Conservation (phyloP, 30 jellyfish, hydroid and myxozoan species). For the Pelagia noctiluca region DNA sequence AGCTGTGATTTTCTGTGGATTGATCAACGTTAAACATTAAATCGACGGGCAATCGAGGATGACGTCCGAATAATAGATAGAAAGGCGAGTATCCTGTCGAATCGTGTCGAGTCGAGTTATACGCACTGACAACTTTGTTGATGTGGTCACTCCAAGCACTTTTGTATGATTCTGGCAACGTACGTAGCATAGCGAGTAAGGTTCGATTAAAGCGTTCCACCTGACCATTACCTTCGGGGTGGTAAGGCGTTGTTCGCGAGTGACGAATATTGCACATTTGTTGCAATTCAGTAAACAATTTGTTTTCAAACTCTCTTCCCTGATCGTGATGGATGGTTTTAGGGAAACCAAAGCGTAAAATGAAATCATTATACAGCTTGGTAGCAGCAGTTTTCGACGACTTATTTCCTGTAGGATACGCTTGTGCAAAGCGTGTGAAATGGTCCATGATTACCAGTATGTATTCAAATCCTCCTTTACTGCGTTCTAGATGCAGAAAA, state of each 20-base stretch:
- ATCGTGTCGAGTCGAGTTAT: constrained; percentile 54
- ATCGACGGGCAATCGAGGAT: constrained; percentile 55
- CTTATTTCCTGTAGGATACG: constrained; percentile 51
- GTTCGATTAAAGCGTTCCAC: constrained; percentile 53
- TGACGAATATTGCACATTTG: constrained; percentile 31
- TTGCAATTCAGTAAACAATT: constrained; percentile 19
- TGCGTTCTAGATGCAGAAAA: constrained; percentile 48
- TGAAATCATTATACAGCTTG: constrained; percentile 59
- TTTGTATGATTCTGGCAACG: constrained; percentile 51
- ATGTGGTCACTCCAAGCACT: constrained; percentile 57
- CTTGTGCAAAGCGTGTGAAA: constrained; percentile 58
- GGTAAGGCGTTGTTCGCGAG: constrained; percentile 73
- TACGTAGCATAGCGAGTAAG: constrained; percentile 42
- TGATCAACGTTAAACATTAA: constrained; percentile 2
- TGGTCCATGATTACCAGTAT: constrained; percentile 57
- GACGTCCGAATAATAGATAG: constrained; percentile 46
- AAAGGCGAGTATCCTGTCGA: constrained; percentile 64
- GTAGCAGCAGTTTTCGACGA: constrained; percentile 64
- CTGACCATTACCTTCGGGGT: constrained; percentile 62
- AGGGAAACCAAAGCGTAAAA: constrained; percentile 64
- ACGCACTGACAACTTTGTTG: constrained; percentile 49
- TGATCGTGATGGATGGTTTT: constrained; percentile 38
- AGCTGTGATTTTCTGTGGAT: not conserved
- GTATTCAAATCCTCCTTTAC: constrained; percentile 62
- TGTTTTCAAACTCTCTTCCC: constrained; percentile 63